These are phyloP conservation scores for Mesorhabditis spiculigera DNA, from an alignment of 2,888 invertebrate species.

Conservation along the genomic window DNA sequence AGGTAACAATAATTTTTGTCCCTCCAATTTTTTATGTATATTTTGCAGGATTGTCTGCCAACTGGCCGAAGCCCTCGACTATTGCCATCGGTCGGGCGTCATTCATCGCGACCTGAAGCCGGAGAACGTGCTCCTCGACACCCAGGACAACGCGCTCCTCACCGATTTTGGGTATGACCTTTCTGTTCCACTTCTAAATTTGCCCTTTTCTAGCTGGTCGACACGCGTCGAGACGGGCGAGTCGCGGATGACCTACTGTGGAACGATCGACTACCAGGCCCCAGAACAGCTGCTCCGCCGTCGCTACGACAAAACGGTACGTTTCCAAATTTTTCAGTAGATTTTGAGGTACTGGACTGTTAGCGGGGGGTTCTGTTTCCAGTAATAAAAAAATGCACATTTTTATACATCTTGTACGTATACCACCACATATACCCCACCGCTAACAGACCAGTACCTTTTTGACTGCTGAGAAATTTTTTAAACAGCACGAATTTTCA, in stretches of 20 bases:
- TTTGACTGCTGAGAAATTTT: no score
- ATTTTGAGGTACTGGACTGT: no score
- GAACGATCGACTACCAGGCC: background rate
- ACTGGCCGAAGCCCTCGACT: background rate
- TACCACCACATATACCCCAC: no score
- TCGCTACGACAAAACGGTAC: background rate
- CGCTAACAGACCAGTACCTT: no score
- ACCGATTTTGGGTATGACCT: background rate
- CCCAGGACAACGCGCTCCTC: background rate
- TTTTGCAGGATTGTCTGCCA: background rate
- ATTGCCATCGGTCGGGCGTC: background rate
- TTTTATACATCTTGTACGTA: no score
- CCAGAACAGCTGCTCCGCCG: background rate
- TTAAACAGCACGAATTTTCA: no score
- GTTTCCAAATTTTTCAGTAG: no score
- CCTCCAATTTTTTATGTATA: no score
- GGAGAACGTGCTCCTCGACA: background rate
- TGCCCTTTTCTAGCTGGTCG: conserved; percentile 4
- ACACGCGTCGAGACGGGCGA: background rate
- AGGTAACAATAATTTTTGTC: background rate
- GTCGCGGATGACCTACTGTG: background rate
- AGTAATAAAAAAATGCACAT: no score
- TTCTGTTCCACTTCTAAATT: background rate
- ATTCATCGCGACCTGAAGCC: conserved; percentile 6
- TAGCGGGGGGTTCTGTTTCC: no score